Evolutionary conservation across 2,113 vertebrate species (phyloP), one percentile per base, ranked within the genome.

Genomic region (Todiramphus saurophagus): DNA sequence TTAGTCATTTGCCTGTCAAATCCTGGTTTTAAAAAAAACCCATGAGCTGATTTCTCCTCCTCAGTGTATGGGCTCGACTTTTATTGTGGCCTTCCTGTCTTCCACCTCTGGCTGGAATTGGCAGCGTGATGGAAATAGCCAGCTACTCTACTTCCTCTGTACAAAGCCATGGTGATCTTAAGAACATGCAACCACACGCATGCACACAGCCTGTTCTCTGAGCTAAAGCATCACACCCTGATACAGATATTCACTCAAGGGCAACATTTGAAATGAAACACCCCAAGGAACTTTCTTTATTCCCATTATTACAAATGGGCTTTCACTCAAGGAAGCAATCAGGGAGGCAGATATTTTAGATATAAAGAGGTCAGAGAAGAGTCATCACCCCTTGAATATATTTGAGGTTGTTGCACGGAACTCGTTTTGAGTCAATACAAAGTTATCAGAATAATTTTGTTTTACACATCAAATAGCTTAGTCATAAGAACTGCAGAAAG

Each of bases 1-100:
- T 97, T 90, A 95, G 95, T 92, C 89, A 95, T 95, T 97, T 95
- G 67, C 93, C 77, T 96, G 93, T 95, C 96, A 95, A 88, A 94
- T 72, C 51, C 62, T 81, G 27, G 67, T 94, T 94, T 82, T 82
- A 63, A 91, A 93, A 78, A 46, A 46, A 46, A 20, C 19, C 31
- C 58, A 58, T 31, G 67, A 94, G 70, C 72, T 70, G 68, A 87
- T 82, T 90, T 75, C 92, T 93, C 11, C 77, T 78, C 37, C 27
- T 76, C 41, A 63, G 55, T 35, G 25, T 73, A 63, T 0, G 15
- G 55, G n/a, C 39, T 93, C 8, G 14, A 62, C 66, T 55, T 82
- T 87, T 60, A 73, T n/a, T 70, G 60, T 48, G 69, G 63, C 31
- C 72, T 60, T 60, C 35, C 15, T 66, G 31, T n/a, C 89, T 81